A percentile compares a stretch with the other conserved stretches of the same genome.
These are phyloP conservation scores for Setipinna tenuifilis DNA, from an alignment of 2,797 vertebrate species.

Conservation along the genomic window DNA sequence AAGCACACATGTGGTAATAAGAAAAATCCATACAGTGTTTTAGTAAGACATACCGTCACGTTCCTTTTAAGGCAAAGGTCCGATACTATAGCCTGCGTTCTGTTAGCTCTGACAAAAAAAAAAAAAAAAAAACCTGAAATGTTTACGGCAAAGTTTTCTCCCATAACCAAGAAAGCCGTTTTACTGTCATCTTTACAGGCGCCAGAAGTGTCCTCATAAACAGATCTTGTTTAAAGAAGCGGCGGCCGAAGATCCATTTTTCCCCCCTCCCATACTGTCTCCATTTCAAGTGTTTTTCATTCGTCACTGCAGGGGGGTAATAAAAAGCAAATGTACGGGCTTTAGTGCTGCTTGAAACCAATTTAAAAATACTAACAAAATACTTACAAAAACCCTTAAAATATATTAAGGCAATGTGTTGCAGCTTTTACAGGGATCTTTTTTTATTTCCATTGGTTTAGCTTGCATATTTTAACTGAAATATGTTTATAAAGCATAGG, in stretches of 20 bases:
- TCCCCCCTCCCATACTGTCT: neutral
- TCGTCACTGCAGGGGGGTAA: neutral
- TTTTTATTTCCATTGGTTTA: too few species aligned
- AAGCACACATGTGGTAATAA: neutral
- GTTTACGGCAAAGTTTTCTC: slow-evolving; percentile 7
- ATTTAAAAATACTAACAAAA: too few species aligned
- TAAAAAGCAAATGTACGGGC: neutral
- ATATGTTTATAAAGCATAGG: too few species aligned
- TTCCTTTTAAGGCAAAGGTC: slow-evolving; percentile 7
- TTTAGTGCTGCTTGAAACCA: too few species aligned
- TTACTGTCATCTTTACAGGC: neutral
- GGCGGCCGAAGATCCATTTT: neutral
- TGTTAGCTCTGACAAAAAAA: neutral
- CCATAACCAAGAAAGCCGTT: neutral
- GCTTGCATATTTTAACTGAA: too few species aligned
- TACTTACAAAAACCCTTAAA: too few species aligned
- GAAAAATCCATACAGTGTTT: neutral
- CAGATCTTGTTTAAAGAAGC: neutral
- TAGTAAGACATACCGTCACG: neutral
- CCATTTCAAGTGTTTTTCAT: neutral
- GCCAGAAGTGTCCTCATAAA: neutral
- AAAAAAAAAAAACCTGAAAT: neutral
- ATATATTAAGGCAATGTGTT: too few species aligned
- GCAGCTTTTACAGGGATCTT: too few species aligned
- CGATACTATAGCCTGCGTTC: neutral